Evolutionary conservation across 2,113 vertebrate genomes (phyloP), one percentile per base, ranked within the genome.

Genomic region (Saiga tatarica): DNA sequence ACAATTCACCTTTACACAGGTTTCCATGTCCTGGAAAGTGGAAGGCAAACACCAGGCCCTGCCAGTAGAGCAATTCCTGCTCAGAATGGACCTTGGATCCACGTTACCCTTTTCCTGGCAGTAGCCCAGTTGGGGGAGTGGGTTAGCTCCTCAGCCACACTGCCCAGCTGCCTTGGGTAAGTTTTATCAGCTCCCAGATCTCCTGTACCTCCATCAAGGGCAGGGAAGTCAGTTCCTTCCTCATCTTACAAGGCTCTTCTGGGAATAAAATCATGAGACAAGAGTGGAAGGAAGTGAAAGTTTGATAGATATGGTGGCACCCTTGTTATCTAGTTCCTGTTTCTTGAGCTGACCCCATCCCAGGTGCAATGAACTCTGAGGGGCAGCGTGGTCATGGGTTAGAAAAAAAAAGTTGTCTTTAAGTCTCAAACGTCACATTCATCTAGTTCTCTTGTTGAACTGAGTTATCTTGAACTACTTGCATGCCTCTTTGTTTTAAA

Each of bases 211-310:
- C 78, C 78, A n/a, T 11, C 76, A 23, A 6, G 10, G 16, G 91
- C 45, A 16, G 7, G 15, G 7, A 55, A 23, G 57, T 53, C 26
- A n/a, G 50, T 47, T 39, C 42, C 90, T 91, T 64, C 82, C 50
- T 83, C 36, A 39, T 71, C 83, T 96, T 86, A 36, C 55, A 10
- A 52, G 55, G 14, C 23, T 42, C 42, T 86, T 55, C 60, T 87
- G 60, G 11, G 71, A 84, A 84, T 76, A 57, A 79, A 95, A n/a
- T 64, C 57, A 59, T 30, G 92, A 33, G 76, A 30, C 17, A 52
- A 59, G 52, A 81, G 57, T 19, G 5, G 42, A 39, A 93, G 67
- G 82, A 94, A 92, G 67, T 78, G 39, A 78, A 89, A 74, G 62
- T 57, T 9, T 19, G 42, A 52, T 71, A 62, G 42, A 85, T 33